These are phyloP conservation scores for Diplodus sargus DNA, from an alignment of 2,797 vertebrate species.

Conservation along the genomic window DNA sequence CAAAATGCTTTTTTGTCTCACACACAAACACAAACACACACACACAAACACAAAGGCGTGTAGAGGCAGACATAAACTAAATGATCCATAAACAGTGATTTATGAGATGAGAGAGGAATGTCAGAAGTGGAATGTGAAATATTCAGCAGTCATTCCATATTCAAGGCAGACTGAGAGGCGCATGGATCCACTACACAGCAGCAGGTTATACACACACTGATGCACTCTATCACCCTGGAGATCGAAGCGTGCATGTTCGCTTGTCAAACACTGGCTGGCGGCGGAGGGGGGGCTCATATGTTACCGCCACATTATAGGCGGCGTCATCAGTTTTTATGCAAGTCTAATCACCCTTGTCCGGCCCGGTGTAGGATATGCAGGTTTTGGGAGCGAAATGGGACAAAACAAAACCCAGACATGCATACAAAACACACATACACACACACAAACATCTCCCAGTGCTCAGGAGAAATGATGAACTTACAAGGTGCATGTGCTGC, in stretches of 20 bases:
- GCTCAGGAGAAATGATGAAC: background rate
- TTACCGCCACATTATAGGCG: conserved; percentile 61
- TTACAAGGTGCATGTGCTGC: background rate
- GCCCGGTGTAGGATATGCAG: conserved; percentile 28
- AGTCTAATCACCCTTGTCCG: conserved; percentile 60
- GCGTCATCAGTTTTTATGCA: conserved; percentile 74
- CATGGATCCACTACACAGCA: conserved; percentile 58
- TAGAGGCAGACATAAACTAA: conserved; percentile 57
- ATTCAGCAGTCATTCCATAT: conserved; percentile 80
- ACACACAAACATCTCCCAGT: background rate
- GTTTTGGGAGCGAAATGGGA: conserved; percentile 38
- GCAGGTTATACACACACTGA: conserved; percentile 76
- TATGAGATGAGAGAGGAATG: conserved; percentile 70
- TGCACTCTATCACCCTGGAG: conserved; percentile 79
- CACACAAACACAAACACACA: background rate
- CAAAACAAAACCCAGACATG: conserved; percentile 8
- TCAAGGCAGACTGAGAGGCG: conserved; percentile 67
- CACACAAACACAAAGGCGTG: conserved; percentile 28
- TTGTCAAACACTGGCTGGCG: conserved; percentile 73
- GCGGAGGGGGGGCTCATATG: conserved; percentile 54
- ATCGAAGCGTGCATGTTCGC: conserved; percentile 75
- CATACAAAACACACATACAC: conserved; percentile 16
- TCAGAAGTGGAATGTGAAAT: conserved; percentile 76
- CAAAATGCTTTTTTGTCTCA: conserved; percentile 44
- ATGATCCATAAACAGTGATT: conserved; percentile 82